A percentile compares a stretch with the other conserved stretches of the same genome.
Evolutionary conservation across 2,888 invertebrate species (phyloP).

Genomic region (Nephrotoma flavescens): DNA sequence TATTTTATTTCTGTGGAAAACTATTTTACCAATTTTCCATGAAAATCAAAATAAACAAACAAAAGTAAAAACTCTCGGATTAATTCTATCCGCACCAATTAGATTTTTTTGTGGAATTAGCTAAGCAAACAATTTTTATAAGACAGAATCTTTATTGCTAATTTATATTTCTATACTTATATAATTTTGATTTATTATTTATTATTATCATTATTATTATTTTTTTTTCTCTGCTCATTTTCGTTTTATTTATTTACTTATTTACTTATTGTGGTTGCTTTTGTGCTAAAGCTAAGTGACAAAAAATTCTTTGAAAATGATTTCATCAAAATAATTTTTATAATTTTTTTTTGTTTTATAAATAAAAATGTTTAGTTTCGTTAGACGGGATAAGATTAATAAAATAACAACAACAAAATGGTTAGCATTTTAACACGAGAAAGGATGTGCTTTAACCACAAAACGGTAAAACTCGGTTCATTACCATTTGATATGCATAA

Average conservation of each 20-base stretch:
- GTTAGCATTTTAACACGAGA: not conserved
- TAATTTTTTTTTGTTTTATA: not conserved
- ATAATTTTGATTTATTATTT: not conserved
- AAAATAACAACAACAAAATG: not conserved
- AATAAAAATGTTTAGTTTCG: not conserved
- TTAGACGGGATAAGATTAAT: not conserved
- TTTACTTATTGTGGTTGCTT: not conserved
- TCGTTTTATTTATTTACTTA: not conserved
- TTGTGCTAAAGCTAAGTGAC: not conserved
- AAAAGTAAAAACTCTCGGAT: not conserved
- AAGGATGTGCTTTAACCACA: no score
- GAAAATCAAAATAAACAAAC: not conserved
- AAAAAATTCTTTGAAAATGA: not conserved
- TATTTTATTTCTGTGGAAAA: not conserved
- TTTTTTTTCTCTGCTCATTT: not conserved
- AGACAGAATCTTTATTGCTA: not conserved
- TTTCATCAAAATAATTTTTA: not conserved
- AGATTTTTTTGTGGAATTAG: not conserved
- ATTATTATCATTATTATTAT: not conserved
- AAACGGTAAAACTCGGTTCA: no score
- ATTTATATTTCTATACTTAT: not conserved
- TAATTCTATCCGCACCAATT: not conserved
- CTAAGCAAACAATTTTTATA: not conserved
- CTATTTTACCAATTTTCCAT: not conserved
- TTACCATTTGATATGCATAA: no score